Conservation (phyloP, 2,797 vertebrate species). For the Semaprochilodus insignis region DNA sequence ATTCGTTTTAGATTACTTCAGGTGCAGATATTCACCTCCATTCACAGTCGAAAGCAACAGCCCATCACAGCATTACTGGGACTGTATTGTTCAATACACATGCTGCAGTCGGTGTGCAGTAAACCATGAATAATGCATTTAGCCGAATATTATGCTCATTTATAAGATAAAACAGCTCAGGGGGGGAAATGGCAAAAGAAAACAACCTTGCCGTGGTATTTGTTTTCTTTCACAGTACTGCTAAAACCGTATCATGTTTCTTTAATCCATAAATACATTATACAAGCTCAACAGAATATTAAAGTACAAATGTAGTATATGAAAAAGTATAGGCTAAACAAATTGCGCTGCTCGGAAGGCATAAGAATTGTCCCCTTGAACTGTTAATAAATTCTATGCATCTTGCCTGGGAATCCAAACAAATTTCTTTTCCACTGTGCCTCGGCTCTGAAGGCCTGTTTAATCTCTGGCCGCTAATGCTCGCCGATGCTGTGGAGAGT, state of each 20-base stretch:
- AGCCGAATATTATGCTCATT: constrained; percentile 45
- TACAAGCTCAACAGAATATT: constrained; percentile 30
- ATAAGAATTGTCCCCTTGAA: not conserved
- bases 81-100: constrained; percentile 42
- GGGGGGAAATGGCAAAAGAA: not conserved
- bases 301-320: constrained; percentile 25
- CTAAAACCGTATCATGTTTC: constrained; percentile 30
- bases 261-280: constrained; percentile 42
- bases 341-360: constrained; percentile 23
- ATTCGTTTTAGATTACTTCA: constrained; percentile 54
- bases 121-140: constrained; percentile 59
- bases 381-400: constrained; percentile 4
- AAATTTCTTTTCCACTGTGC: not conserved
- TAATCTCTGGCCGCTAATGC: not conserved
- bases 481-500: not conserved
- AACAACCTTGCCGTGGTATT: constrained; percentile 25
- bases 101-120: constrained; percentile 31
- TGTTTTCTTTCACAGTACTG: constrained; percentile 31
- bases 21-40: constrained; percentile 51
- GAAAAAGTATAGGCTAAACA: constrained; percentile 16
- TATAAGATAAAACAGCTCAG: constrained; percentile 44
- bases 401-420: constrained; percentile 5
- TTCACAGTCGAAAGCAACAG: constrained; percentile 41
- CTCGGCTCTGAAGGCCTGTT: not conserved
- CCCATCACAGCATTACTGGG: constrained; percentile 32